These are phyloP conservation scores for Eurystomus glaucurus DNA, from an alignment of 2,797 vertebrate species.

Conservation along the genomic window DNA sequence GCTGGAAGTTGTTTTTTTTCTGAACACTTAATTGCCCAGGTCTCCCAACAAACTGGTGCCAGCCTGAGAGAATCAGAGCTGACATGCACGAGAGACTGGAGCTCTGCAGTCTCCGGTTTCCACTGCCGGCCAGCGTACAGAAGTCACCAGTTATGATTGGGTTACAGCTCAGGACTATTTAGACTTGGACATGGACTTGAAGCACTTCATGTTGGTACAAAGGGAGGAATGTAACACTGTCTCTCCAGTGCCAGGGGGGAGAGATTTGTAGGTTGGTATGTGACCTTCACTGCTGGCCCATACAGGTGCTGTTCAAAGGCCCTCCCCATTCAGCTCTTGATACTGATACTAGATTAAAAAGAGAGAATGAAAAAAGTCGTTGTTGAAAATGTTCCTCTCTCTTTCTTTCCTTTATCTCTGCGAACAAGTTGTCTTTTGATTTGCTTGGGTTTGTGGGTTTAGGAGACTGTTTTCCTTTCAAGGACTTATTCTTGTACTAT, in stretches of 20 bases:
- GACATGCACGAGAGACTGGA: neutral
- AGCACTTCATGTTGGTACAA: conserved; percentile 72
- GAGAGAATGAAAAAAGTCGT: conserved; percentile 72
- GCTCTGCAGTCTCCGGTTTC: conserved; percentile 56
- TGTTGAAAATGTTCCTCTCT: conserved; percentile 67
- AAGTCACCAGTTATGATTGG: conserved; percentile 68
- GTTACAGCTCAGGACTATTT: conserved; percentile 72
- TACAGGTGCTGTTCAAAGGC: conserved; percentile 80
- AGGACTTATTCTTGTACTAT: conserved; percentile 77
- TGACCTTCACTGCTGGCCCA: conserved; percentile 78
- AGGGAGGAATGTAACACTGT: conserved; percentile 81
- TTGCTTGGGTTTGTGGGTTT: conserved; percentile 79
- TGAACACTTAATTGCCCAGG: neutral
- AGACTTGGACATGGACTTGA: conserved; percentile 79
- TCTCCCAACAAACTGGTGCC: conserved; percentile 6
- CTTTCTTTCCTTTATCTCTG: conserved; percentile 72
- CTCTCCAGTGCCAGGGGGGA: conserved; percentile 70
- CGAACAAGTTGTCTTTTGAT: conserved; percentile 83
- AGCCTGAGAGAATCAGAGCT: neutral
- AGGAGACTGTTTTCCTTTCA: conserved; percentile 79
- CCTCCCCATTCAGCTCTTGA: conserved; percentile 71
- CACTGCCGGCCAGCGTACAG: neutral
- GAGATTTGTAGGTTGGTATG: conserved; percentile 74
- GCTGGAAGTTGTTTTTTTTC: neutral
- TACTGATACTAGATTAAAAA: conserved; percentile 79